phyloP scores from a whole-genome alignment of 2,113 vertebrate genomes.

The Okapia johnstoni region DNA sequence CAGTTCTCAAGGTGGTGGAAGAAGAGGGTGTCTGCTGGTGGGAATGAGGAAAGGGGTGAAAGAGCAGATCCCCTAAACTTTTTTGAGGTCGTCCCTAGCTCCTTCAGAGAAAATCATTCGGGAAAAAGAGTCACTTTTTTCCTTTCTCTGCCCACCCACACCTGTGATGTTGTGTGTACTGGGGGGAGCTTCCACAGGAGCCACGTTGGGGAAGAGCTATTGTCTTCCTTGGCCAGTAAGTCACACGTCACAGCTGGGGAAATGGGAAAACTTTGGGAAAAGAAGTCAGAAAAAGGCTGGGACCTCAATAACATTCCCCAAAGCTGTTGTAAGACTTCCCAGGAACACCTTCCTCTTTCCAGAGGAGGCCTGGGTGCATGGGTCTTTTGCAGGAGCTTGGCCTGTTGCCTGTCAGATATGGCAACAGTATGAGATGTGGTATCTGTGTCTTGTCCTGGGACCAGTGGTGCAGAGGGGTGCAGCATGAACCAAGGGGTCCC shows the following conservation, averaged over 20 bases:
- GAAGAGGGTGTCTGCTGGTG: neutral
- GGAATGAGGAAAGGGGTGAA: slow-evolving; percentile 36
- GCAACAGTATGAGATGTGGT: neutral
- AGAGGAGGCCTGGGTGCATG: neutral
- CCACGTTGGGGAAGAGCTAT: neutral
- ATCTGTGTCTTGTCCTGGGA: neutral
- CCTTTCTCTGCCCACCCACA: slow-evolving; percentile 53
- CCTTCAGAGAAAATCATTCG: slow-evolving; percentile 55
- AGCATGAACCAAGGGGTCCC: neutral
- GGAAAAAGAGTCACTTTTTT: neutral
- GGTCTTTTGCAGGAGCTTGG: slow-evolving; percentile 23
- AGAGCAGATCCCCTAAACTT: slow-evolving; percentile 47
- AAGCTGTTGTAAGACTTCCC: slow-evolving; percentile 28
- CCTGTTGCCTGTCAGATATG: neutral
- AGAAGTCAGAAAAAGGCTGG: slow-evolving; percentile 44
- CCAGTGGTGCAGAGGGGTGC: neutral
- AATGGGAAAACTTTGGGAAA: slow-evolving; percentile 21
- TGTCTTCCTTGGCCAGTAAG: slow-evolving; percentile 40
- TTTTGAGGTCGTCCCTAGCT: slow-evolving; percentile 58
- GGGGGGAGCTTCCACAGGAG: slow-evolving; percentile 28
- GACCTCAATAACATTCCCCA: neutral
- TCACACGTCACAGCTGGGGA: neutral
- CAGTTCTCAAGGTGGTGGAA: neutral
- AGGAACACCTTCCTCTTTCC: neutral
- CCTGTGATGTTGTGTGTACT: slow-evolving; percentile 40